Conservation (phyloP, 1,140 invertebrate genomes). For the Odontomachus brunneus region DNA sequence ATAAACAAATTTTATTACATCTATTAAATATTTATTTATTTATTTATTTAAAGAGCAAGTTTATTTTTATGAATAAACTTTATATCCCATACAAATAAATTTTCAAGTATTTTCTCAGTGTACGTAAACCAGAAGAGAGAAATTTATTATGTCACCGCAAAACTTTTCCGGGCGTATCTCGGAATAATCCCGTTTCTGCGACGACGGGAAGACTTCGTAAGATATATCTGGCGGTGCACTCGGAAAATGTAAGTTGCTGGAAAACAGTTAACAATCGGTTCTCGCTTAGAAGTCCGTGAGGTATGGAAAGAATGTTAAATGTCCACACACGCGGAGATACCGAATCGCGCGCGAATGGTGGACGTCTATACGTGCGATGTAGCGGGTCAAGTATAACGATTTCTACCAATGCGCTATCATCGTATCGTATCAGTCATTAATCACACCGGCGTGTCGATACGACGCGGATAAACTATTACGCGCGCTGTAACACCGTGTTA, state of each 20-base stretch:
- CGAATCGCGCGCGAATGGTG: background rate
- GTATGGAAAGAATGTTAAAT: slow-evolving; percentile 20
- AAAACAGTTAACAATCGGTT: slow-evolving; percentile 20
- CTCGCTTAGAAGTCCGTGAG: slow-evolving; percentile 1
- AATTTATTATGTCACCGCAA: too few species aligned
- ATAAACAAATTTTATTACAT: too few species aligned
- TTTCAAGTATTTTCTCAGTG: too few species aligned
- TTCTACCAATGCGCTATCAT: slow-evolving; percentile 17
- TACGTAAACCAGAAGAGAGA: too few species aligned
- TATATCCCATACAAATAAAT: too few species aligned
- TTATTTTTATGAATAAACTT: too few species aligned
- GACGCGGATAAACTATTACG: slow-evolving; percentile 18
- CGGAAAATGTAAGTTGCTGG: slow-evolving; percentile 12
- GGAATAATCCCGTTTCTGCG: too few species aligned
- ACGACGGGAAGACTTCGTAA: too few species aligned
- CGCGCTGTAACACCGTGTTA: slow-evolving; percentile 25
- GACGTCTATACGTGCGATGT: slow-evolving; percentile 26
- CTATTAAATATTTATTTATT: too few species aligned
- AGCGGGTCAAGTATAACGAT: slow-evolving; percentile 25
- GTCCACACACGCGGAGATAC: slow-evolving; percentile 13
- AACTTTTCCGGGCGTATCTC: too few species aligned
- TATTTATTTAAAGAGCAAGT: too few species aligned
- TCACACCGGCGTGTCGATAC: slow-evolving; percentile 33
- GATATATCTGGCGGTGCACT: too few species aligned
- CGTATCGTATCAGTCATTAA: slow-evolving; percentile 36